Conservation (phyloP, 2,797 vertebrate genomes). For the Poeciliopsis gracilis region DNA sequence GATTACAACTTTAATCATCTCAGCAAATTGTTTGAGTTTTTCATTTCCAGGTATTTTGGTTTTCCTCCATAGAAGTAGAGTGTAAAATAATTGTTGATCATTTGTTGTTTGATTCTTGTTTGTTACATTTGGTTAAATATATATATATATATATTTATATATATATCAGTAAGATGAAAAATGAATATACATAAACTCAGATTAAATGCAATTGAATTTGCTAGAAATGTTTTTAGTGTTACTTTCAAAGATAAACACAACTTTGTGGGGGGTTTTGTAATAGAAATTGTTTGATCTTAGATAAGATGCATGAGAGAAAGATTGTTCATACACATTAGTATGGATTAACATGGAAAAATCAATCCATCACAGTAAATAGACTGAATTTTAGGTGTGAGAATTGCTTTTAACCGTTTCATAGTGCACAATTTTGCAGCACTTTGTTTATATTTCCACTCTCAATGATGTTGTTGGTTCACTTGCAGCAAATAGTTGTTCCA, state of each 20-base stretch:
- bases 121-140: not conserved
- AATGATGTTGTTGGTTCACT: not conserved
- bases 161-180: not conserved
- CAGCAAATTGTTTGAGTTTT: not conserved
- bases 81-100: not conserved
- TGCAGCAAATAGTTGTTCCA: slow-evolving; percentile 7
- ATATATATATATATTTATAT: too few species aligned
- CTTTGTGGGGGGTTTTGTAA: too few species aligned
- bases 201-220: not conserved
- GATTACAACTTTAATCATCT: not conserved
- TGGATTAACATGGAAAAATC: not conserved
- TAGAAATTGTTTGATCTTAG: not conserved
- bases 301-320: not conserved
- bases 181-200: not conserved
- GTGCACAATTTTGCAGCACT: not conserved
- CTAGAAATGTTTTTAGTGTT: not conserved
- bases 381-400: not conserved
- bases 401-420: not conserved
- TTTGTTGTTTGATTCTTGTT: not conserved
- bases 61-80: not conserved
- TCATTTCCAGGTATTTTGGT: not conserved
- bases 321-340: not conserved
- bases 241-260: not conserved
- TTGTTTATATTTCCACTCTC: not conserved
- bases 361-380: not conserved